Evolutionary conservation across 2,888 invertebrate genomes (phyloP), one percentile per base, ranked within the genome.

Genomic region (Leptodirus hochenwartii): DNA sequence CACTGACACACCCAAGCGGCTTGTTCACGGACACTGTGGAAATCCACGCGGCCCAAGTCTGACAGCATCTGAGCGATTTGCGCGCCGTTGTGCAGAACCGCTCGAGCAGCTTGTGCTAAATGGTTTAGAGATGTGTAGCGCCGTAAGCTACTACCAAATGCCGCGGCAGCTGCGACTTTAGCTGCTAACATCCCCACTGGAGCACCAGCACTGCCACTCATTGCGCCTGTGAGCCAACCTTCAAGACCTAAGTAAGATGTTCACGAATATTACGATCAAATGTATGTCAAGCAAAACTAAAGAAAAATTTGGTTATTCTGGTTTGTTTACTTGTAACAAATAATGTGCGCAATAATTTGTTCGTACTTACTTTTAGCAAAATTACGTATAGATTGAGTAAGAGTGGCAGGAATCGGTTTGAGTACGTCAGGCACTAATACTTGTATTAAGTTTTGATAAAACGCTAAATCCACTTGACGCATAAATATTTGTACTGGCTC

Each of bases 1-100:
- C 95, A 96, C 45, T 90, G 84, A 53, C 95, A 96, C 5, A 96
- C 93, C 95, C 95, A 96, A 1, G 88, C 84, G 2, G 95, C 95
- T 65, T 90, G 71, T 45, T 64, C 62, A 46, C 87, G 90, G 9
- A 98, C 91, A 61, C 93, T 91, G 50, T 87, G 81, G 61, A 98
- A 95, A 61, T 98, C 96, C 23, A 98, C 93, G 41, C 93, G 77
- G 61, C 90, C 93, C 43, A 98, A 66, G 61, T 98, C 96, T 14
- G 82, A 72, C 37, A 91, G 61, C 96, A 98, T 98, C 67, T 95
- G 87, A 42, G 77, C 75, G 47, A 95, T 91, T 64, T 95, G 93
- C 41, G 79, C 75, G 41, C 81, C 76, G 59, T 95, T 96, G 56
- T 88, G 85, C 40, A 96, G 69, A 32, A 96, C 95, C 30, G 93